A percentile compares a stretch with the other conserved stretches of the same genome.
Evolutionary conservation across 92 coral and sea anemone genomes (phyloP).

Genomic region (Porites evermanni): DNA sequence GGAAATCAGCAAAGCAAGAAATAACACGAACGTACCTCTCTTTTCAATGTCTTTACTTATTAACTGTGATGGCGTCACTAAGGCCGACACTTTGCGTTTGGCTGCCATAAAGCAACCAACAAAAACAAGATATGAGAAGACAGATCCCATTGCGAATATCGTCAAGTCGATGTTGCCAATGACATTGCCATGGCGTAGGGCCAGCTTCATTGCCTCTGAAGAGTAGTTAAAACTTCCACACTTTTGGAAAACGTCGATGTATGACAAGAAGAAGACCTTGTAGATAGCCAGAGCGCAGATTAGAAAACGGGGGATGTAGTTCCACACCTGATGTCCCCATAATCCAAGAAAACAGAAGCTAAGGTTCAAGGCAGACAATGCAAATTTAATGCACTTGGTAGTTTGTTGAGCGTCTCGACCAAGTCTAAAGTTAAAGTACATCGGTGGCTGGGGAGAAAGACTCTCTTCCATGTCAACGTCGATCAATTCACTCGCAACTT

Average conservation of each 20-base stretch:
- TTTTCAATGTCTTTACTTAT: conserved; percentile 53
- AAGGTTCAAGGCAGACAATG: conserved; percentile 27
- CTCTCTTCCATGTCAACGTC: neutral
- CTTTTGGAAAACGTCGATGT: conserved; percentile 20
- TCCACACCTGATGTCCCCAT: conserved; percentile 62
- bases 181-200: neutral
- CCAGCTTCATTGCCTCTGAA: conserved; percentile 13
- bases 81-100: conserved; percentile 28
- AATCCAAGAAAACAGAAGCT: conserved; percentile 53
- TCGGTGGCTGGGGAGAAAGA: neutral
- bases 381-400: neutral
- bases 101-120: conserved; percentile 39
- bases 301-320: conserved; percentile 34
- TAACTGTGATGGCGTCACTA: conserved; percentile 56
- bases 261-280: conserved; percentile 49
- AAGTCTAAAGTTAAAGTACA: conserved; percentile 17
- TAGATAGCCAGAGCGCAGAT: conserved; percentile 29
- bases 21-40: conserved; percentile 30
- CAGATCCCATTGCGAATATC: conserved; percentile 60
- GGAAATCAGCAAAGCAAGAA: conserved; percentile 33
- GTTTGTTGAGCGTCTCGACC: conserved; percentile 13
- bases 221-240: conserved; percentile 40
- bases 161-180: conserved; percentile 20
- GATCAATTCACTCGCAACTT: neutral
- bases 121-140: conserved; percentile 56